Evolutionary conservation across 2,797 vertebrate genomes (phyloP).

Genomic region (Rachycentron canadum): DNA sequence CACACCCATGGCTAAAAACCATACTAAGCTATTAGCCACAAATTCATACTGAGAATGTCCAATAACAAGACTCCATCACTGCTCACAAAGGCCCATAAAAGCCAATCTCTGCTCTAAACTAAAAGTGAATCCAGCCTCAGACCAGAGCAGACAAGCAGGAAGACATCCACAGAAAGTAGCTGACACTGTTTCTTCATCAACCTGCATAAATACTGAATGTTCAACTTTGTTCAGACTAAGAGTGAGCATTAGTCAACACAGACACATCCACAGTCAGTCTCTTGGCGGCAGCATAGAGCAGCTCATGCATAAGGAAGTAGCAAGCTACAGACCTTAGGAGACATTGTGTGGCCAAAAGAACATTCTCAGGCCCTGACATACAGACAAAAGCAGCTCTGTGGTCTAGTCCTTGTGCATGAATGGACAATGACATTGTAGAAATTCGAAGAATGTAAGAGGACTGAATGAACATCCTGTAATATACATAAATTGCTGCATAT

Average conservation of each 20-base stretch:
- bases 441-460: background rate
- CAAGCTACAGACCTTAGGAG: constrained; percentile 31
- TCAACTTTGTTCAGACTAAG: constrained; percentile 44
- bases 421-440: background rate
- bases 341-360: constrained; percentile 35
- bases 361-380: constrained; percentile 1
- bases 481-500: background rate
- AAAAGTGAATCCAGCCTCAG: background rate
- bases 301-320: constrained; percentile 65
- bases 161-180: constrained; percentile 38
- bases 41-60: background rate
- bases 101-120: background rate
- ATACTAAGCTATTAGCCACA: background rate
- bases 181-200: constrained; percentile 60
- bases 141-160: constrained; percentile 23
- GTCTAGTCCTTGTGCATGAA: background rate
- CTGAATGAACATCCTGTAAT: background rate
- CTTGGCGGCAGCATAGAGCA: constrained; percentile 38
- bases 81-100: background rate
- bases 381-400: background rate
- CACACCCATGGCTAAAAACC: background rate
- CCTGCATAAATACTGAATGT: constrained; percentile 69
- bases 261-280: constrained; percentile 45
- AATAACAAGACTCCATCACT: constrained; percentile 3
- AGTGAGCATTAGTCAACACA: constrained; percentile 51